phyloP scores from a whole-genome alignment of 2,888 invertebrate species.

The Clivina fossor region DNA sequence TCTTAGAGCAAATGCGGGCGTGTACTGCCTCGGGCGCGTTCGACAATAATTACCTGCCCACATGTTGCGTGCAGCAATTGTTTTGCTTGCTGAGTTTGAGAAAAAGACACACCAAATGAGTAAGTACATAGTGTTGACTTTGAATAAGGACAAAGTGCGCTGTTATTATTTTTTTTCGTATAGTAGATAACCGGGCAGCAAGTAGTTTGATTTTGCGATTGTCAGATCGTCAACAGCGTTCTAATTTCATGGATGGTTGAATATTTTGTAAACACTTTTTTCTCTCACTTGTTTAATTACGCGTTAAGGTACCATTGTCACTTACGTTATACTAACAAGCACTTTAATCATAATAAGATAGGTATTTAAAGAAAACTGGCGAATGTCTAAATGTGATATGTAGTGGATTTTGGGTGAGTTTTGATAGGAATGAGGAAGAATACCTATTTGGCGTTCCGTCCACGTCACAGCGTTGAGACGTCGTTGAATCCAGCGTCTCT shows the following conservation, averaged over 20 bases:
- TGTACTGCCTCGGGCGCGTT: conserved; percentile 24
- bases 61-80: too few relatives aligned
- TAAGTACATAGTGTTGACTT: too few relatives aligned
- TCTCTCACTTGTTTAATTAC: conserved; percentile 22
- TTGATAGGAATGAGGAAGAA: not conserved
- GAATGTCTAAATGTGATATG: not conserved
- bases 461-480: conserved; percentile 48
- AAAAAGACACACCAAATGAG: too few relatives aligned
- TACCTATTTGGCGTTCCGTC: conserved; percentile 43
- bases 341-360: not conserved
- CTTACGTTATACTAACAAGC: conserved; percentile 3
- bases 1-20: conserved; percentile 14
- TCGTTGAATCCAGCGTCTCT: conserved; percentile 15
- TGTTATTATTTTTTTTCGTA: too few relatives aligned
- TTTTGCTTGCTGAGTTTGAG: too few relatives aligned
- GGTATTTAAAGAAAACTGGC: not conserved
- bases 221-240: conserved; percentile 35
- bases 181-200: conserved; percentile 34
- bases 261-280: conserved; percentile 30
- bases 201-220: conserved; percentile 36
- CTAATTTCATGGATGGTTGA: conserved; percentile 38
- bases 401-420: not conserved
- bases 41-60: conserved; percentile 46
- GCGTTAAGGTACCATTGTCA: conserved; percentile 4
- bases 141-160: too few relatives aligned